phyloP scores from a whole-genome alignment of 1,140 invertebrate species.

The Pantala flavescens region DNA sequence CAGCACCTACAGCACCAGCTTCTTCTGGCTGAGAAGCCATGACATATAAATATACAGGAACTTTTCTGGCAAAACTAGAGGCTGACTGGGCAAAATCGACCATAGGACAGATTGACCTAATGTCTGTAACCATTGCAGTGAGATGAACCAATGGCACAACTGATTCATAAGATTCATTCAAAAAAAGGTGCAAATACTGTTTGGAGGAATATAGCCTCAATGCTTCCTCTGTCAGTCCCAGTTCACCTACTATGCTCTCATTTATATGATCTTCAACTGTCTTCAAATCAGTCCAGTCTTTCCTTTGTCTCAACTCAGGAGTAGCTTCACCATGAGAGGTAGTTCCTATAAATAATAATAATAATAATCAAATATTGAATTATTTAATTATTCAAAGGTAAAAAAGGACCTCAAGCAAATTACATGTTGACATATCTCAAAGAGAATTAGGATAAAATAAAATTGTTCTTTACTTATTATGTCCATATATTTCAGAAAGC shows the following conservation, averaged over 20 bases:
- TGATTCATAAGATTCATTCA: neutral
- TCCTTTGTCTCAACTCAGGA: constrained; percentile 35
- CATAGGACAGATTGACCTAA: neutral
- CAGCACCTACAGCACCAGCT: neutral
- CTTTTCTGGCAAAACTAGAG: neutral
- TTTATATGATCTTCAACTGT: constrained; percentile 49
- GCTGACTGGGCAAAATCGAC: neutral
- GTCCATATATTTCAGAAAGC: no score
- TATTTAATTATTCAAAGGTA: no score
- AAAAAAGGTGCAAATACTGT: neutral
- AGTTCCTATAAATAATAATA: constrained; percentile 35
- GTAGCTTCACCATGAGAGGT: constrained; percentile 57
- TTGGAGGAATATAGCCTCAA: neutral
- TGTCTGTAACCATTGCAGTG: neutral
- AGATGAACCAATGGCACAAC: neutral
- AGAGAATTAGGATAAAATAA: no score
- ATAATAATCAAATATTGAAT: no score
- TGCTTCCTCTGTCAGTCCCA: neutral
- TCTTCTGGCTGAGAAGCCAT: neutral
- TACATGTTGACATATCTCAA: no score
- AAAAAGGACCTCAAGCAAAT: no score
- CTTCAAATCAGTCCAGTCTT: constrained; percentile 39
- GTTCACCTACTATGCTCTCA: constrained; percentile 20
- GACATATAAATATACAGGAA: neutral
- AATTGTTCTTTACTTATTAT: no score